These are phyloP conservation scores for Eucriotettix oculatus DNA, from an alignment of 2,888 invertebrate genomes.

Conservation along the genomic window DNA sequence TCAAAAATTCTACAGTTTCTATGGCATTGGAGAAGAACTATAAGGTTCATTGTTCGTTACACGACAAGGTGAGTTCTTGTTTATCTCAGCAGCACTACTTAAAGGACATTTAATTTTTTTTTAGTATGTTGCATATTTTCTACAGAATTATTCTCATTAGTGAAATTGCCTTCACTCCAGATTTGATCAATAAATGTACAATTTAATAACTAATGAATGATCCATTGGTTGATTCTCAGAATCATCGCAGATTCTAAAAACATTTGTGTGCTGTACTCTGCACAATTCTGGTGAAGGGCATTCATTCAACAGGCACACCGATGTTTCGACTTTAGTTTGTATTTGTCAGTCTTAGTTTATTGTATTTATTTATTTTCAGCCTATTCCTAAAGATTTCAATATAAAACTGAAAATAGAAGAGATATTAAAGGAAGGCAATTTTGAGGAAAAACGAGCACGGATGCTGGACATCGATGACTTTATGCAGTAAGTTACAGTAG, in stretches of 20 bases:
- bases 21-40: constrained; percentile 84
- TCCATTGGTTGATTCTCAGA: no score
- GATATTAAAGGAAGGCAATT: constrained; percentile 49
- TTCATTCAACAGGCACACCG: no score
- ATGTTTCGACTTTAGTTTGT: no score
- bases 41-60: constrained; percentile 68
- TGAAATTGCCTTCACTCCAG: no score
- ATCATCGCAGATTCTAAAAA: no score
- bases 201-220: no score
- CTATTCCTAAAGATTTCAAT: constrained; percentile 57
- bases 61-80: constrained; percentile 46
- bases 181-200: no score
- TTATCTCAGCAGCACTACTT: not conserved
- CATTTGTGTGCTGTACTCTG: no score
- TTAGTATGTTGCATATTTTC: no score
- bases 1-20: constrained; percentile 70
- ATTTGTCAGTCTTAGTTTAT: not conserved
- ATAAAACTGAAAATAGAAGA: constrained; percentile 65
- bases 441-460: constrained; percentile 67
- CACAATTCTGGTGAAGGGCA: no score
- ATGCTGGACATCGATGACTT: constrained; percentile 96
- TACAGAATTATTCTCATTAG: no score
- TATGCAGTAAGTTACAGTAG: constrained; percentile 37
- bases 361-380: constrained; percentile 33
- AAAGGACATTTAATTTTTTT: no score